phyloP scores from a whole-genome alignment of 2,888 invertebrate genomes.

The Melanostoma scalare region DNA sequence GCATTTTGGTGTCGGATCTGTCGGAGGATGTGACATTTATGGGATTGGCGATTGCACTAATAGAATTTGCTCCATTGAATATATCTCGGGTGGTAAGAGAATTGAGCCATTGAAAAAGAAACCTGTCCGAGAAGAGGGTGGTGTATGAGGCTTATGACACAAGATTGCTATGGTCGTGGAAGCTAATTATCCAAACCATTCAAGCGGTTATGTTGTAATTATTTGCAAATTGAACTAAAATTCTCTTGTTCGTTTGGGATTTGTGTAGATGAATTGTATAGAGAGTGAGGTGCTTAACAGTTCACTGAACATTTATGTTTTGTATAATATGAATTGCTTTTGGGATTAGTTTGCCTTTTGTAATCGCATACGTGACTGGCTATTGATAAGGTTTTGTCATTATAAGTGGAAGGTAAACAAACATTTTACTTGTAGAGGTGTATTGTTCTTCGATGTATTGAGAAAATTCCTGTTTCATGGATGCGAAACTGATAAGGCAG shows the following conservation, averaged over 20 bases:
- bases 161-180: slow-evolving; percentile 4
- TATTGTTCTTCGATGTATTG: not conserved
- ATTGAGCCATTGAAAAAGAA: slow-evolving; percentile 40
- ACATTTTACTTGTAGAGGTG: not conserved
- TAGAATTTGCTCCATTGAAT: slow-evolving; percentile 57
- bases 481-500: too few species aligned
- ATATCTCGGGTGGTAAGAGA: slow-evolving; percentile 1
- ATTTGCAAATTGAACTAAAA: slow-evolving; percentile 61
- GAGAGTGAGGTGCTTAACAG: slow-evolving; percentile 42
- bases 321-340: slow-evolving; percentile 11
- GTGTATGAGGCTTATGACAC: not conserved
- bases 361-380: slow-evolving; percentile 41
- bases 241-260: slow-evolving; percentile 36
- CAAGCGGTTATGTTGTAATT: slow-evolving; percentile 67
- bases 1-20: slow-evolving; percentile 57
- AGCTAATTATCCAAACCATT: slow-evolving; percentile 59
- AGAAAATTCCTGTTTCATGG: too few species aligned
- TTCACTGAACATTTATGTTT: slow-evolving; percentile 36
- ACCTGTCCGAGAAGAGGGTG: not conserved
- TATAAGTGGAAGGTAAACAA: slow-evolving; percentile 11
- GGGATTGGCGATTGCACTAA: slow-evolving; percentile 65
- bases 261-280: slow-evolving; percentile 37
- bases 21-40: slow-evolving; percentile 69
- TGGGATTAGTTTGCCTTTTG: slow-evolving; percentile 37
- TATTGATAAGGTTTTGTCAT: slow-evolving; percentile 23